Percentiles rank a stretch among this genome's conserved stretches.
These are phyloP conservation scores for Forbesichthys papilliferus DNA, from an alignment of 2,113 vertebrate species.

Conservation along the genomic window DNA sequence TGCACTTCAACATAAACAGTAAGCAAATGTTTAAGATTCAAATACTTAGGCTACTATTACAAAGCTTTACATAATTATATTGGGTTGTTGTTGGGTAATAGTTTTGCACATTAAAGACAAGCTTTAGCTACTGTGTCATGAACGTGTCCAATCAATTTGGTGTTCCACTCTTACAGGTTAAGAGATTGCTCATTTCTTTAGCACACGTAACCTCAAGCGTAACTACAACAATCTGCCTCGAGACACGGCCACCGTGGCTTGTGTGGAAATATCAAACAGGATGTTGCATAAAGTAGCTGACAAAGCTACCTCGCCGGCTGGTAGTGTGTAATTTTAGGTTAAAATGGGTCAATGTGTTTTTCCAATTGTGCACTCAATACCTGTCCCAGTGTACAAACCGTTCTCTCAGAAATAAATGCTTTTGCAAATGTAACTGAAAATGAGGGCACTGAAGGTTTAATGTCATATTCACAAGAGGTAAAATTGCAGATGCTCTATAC, in stretches of 20 bases:
- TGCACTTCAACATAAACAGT: no score
- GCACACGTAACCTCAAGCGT: neutral
- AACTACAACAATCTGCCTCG: neutral
- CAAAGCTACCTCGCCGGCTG: constrained; percentile 29
- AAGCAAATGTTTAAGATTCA: no score
- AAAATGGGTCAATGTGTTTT: constrained; percentile 46
- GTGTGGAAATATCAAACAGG: constrained; percentile 37
- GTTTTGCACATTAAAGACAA: no score
- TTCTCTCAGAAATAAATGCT: no score
- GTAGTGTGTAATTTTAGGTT: constrained; percentile 37
- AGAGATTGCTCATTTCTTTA: no score
- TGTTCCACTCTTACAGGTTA: neutral
- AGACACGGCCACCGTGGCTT: neutral
- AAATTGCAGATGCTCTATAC: constrained; percentile 81
- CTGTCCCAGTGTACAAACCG: no score
- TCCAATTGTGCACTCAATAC: no score
- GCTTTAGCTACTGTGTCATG: neutral
- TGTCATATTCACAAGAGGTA: constrained; percentile 80
- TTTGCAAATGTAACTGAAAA: neutral
- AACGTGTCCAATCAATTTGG: neutral
- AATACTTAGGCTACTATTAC: no score
- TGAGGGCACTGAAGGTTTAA: constrained; percentile 53
- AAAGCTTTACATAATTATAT: no score
- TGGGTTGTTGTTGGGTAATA: no score
- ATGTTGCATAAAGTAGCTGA: constrained; percentile 49